These are phyloP conservation scores for Drosophila saltans DNA, from an alignment of 1,140 invertebrate genomes.

Conservation along the genomic window DNA sequence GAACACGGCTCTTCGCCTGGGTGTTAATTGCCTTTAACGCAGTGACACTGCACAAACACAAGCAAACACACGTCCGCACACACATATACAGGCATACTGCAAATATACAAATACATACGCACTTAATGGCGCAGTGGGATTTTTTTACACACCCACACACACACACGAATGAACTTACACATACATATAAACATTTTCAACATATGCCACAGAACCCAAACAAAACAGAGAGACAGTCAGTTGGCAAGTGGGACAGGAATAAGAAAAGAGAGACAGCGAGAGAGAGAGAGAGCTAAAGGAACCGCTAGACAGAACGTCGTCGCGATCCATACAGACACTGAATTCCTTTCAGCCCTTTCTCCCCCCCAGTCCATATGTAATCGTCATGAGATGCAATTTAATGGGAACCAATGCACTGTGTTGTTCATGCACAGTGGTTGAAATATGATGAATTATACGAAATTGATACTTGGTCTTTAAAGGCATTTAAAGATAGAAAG, in stretches of 20 bases:
- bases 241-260: slow-evolving; percentile 1
- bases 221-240: slow-evolving; percentile 45
- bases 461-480: no score
- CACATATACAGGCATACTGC: not conserved
- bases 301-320: not conserved
- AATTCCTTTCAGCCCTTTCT: not conserved
- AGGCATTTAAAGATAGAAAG: no score
- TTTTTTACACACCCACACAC: slow-evolving; percentile 35
- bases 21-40: slow-evolving; percentile 75
- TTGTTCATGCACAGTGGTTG: slow-evolving; percentile 27
- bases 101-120: slow-evolving; percentile 50
- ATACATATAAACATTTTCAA: slow-evolving; percentile 1
- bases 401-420: slow-evolving; percentile 26
- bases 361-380: slow-evolving; percentile 33
- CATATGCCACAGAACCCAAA: slow-evolving; percentile 66
- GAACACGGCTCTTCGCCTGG: slow-evolving; percentile 19
- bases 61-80: not conserved
- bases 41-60: slow-evolving; percentile 68
- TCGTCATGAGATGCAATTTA: slow-evolving; percentile 59
- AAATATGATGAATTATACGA: not conserved
- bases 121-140: slow-evolving; percentile 66
- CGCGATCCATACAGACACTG: slow-evolving; percentile 37
- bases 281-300: not conserved
- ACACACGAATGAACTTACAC: slow-evolving; percentile 6
- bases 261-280: not conserved